Conservation (phyloP, 2,113 vertebrate genomes). For the Cyphomyrus discorhynchus region DNA sequence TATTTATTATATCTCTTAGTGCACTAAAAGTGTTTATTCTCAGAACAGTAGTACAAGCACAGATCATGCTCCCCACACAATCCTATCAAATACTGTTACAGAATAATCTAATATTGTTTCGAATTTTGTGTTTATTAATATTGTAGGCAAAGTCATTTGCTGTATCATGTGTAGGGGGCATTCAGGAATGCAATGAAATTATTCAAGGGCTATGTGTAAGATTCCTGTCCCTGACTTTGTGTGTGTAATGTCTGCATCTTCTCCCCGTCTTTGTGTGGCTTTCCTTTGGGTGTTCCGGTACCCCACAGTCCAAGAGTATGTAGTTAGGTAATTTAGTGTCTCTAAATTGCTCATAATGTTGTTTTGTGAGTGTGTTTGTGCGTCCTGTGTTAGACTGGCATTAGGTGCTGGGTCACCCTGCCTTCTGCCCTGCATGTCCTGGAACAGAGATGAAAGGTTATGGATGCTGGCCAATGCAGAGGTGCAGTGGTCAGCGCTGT, state of each 20-base stretch:
- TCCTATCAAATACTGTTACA: background rate
- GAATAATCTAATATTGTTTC: background rate
- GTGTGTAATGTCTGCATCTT: background rate
- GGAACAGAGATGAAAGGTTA: background rate
- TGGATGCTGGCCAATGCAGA: background rate
- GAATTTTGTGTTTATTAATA: background rate
- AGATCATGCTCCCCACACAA: background rate
- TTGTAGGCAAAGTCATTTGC: background rate
- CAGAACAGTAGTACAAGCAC: background rate
- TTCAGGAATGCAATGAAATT: background rate
- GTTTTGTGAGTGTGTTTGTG: background rate
- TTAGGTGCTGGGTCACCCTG: background rate
- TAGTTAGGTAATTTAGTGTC: background rate
- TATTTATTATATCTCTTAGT: background rate
- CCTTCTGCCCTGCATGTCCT: background rate
- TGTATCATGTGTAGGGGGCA: background rate
- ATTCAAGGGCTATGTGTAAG: background rate
- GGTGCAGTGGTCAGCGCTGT: background rate
- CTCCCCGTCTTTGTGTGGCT: background rate
- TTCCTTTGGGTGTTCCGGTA: background rate
- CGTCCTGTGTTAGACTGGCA: background rate
- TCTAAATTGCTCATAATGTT: background rate
- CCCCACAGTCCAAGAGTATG: background rate
- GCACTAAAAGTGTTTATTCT: background rate
- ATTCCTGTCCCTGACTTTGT: background rate